Conservation (phyloP, 2,888 invertebrate species). For the Microctonus aethiopoides region DNA sequence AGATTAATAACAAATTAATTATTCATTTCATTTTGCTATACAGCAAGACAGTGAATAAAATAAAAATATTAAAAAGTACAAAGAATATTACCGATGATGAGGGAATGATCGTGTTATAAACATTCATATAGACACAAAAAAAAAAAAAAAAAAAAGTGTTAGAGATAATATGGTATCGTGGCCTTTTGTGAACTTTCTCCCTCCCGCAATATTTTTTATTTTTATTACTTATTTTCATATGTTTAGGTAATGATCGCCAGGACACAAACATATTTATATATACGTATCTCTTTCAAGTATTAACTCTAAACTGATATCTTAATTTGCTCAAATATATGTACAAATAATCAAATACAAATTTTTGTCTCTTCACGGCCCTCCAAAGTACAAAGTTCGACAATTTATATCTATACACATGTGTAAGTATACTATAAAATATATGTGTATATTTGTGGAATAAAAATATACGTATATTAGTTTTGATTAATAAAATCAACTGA, state of each 20-base stretch:
- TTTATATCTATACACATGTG: conserved; percentile 10
- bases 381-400: conserved; percentile 31
- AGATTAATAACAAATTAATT: conserved; percentile 31
- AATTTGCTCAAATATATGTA: background rate
- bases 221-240: background rate
- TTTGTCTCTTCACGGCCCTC: background rate
- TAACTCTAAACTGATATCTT: background rate
- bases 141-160: conserved; percentile 48
- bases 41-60: conserved; percentile 12
- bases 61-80: background rate
- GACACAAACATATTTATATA: background rate
- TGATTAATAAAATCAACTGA: background rate
- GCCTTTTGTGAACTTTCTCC: conserved; percentile 52
- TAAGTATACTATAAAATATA: background rate
- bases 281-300: background rate
- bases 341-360: background rate
- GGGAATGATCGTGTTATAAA: conserved; percentile 5
- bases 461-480: background rate
- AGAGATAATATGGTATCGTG: conserved; percentile 52
- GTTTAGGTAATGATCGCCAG: background rate
- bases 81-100: background rate
- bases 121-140: conserved; percentile 26
- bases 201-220: conserved; percentile 24
- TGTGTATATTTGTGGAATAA: background rate
- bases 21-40: conserved; percentile 31